Evolutionary conservation across 2,113 vertebrate species (phyloP).

Genomic region (Xyliphius kryptos): DNA sequence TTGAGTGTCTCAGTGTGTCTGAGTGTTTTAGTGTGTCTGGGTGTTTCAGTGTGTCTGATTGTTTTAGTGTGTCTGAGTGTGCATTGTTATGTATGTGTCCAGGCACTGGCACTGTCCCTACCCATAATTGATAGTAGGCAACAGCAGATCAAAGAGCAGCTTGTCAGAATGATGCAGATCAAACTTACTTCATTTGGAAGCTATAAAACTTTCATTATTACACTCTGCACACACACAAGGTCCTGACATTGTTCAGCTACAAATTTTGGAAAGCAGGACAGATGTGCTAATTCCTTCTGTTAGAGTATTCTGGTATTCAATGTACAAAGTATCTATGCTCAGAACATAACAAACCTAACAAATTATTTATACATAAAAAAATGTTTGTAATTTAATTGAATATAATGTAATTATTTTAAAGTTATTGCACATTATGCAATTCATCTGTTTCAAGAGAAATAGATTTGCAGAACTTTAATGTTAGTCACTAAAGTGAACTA

Average conservation of each 20-base stretch:
- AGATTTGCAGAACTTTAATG: too few species aligned
- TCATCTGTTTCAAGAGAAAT: too few species aligned
- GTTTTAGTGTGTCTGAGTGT: conserved; percentile 28
- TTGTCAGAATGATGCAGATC: conserved; percentile 43
- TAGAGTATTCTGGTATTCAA: too few species aligned
- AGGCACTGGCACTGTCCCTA: conserved; percentile 30
- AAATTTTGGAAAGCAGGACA: neutral
- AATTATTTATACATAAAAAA: too few species aligned
- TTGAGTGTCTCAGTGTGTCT: too few species aligned
- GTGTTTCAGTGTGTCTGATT: too few species aligned
- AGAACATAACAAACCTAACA: too few species aligned
- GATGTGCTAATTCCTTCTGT: conserved; percentile 11
- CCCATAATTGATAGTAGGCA: conserved; percentile 45
- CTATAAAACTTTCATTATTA: conserved; percentile 50
- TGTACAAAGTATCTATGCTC: too few species aligned
- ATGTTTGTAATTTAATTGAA: too few species aligned
- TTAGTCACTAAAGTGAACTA: too few species aligned
- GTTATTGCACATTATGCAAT: too few species aligned
- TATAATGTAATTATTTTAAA: too few species aligned
- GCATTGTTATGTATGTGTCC: conserved; percentile 21
- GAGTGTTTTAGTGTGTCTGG: conserved; percentile 22
- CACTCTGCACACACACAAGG: conserved; percentile 26
- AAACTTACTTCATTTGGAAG: conserved; percentile 45
- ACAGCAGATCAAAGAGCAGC: conserved; percentile 44
- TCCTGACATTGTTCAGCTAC: conserved; percentile 6